These are phyloP conservation scores for Lamellibrachia satsuma DNA, from an alignment of 2,888 invertebrate species.

Conservation along the genomic window DNA sequence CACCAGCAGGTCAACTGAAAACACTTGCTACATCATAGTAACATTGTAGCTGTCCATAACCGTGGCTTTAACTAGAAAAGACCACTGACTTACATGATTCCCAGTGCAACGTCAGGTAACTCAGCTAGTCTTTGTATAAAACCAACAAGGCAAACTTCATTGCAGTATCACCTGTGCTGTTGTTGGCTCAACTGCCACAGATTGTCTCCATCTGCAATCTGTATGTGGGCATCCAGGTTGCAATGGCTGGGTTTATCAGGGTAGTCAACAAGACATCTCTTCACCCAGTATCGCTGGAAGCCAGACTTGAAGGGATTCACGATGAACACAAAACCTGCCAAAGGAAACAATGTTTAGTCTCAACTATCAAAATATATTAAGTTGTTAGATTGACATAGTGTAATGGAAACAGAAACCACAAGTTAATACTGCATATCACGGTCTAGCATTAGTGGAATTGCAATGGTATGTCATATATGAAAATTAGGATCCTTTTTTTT, in stretches of 20 bases:
- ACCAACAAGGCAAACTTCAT: not conserved
- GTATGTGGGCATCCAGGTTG: constrained; percentile 64
- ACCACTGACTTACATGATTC: too few relatives aligned
- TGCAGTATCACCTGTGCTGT: not conserved
- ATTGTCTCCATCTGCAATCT: constrained; percentile 33
- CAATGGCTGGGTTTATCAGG: constrained; percentile 74
- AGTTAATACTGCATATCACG: not conserved
- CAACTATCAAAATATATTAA: too few relatives aligned
- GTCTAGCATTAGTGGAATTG: not conserved
- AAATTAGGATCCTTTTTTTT: too few relatives aligned
- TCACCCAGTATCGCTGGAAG: constrained; percentile 86
- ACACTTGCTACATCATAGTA: too few relatives aligned
- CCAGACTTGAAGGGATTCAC: constrained; percentile 81
- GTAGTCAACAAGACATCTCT: constrained; percentile 80
- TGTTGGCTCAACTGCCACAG: constrained; percentile 31
- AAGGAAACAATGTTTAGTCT: not conserved
- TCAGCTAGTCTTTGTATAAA: not conserved
- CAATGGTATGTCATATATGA: too few relatives aligned
- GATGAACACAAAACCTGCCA: constrained; percentile 79
- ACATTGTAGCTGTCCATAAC: too few relatives aligned
- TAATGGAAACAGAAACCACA: not conserved
- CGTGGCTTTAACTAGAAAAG: too few relatives aligned
- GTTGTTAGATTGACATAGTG: not conserved
- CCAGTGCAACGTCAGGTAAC: too few relatives aligned
- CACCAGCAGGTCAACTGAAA: not conserved